phyloP scores from a whole-genome alignment of 1,140 invertebrate species.

The Bactericera cockerelli region DNA sequence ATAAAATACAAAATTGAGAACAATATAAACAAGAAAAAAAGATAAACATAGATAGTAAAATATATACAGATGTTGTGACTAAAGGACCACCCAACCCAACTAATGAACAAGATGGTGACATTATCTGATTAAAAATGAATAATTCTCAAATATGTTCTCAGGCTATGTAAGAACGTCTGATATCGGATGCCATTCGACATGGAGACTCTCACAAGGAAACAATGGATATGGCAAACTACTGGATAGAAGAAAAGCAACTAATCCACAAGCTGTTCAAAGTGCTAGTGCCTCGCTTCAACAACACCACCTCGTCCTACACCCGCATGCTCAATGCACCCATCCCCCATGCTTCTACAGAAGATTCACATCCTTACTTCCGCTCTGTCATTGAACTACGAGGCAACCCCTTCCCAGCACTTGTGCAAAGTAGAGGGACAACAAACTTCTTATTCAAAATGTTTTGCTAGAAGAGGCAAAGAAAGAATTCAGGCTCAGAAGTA shows the following conservation, averaged over 20 bases:
- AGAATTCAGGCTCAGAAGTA: slow-evolving; percentile 37
- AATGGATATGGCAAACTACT: slow-evolving; percentile 80
- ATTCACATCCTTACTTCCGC: slow-evolving; percentile 28
- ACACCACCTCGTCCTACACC: slow-evolving; percentile 52
- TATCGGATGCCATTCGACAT: slow-evolving; percentile 72
- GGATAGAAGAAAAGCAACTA: slow-evolving; percentile 75
- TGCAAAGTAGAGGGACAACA: slow-evolving; percentile 37
- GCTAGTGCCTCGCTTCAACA: slow-evolving; percentile 62
- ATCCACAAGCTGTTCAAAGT: slow-evolving; percentile 90
- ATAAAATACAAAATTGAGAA: too few species aligned
- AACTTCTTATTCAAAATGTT: slow-evolving; percentile 50
- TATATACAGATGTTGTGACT: too few species aligned
- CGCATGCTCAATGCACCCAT: slow-evolving; percentile 49
- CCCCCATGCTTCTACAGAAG: slow-evolving; percentile 35
- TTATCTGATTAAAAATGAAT: too few species aligned
- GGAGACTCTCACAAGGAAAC: slow-evolving; percentile 67
- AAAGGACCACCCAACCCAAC: too few species aligned
- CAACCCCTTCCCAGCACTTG: slow-evolving; percentile 39
- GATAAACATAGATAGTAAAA: too few species aligned
- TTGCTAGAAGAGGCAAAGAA: slow-evolving; percentile 53
- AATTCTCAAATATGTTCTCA: too few species aligned
- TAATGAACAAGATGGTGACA: too few species aligned
- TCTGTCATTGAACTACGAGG: slow-evolving; percentile 54
- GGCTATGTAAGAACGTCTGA: slow-evolving; percentile 42
- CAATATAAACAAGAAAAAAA: too few species aligned